A percentile compares a stretch with the other conserved stretches of the same genome.
These are phyloP conservation scores for Spodoptera picta DNA, from an alignment of 2,888 invertebrate species.

Conservation along the genomic window DNA sequence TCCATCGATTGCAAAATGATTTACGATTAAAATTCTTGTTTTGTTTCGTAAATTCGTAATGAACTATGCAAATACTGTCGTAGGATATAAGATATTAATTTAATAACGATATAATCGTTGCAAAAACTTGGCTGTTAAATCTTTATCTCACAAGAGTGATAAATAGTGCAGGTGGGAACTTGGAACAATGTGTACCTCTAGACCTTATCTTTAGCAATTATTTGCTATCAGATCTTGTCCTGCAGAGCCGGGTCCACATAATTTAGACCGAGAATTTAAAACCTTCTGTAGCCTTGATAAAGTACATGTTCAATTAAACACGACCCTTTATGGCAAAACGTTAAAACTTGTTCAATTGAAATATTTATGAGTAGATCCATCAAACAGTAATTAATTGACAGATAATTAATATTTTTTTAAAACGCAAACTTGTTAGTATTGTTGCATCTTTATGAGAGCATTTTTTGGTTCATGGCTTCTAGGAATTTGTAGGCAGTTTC, in stretches of 20 bases:
- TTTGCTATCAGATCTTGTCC: slow-evolving; percentile 38
- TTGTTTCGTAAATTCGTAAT: not conserved
- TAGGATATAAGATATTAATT: not conserved
- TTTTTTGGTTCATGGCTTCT: not conserved
- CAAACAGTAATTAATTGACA: slow-evolving; percentile 4
- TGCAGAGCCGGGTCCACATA: slow-evolving; percentile 21
- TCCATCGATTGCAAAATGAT: not conserved
- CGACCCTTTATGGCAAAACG: not conserved
- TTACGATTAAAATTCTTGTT: slow-evolving; percentile 3
- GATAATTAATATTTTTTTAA: slow-evolving; percentile 3
- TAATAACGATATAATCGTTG: slow-evolving; percentile 8
- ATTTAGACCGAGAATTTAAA: slow-evolving; percentile 24
- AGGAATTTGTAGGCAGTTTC: slow-evolving; percentile 1
- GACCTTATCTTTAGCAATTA: slow-evolving; percentile 40
- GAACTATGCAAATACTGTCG: not conserved
- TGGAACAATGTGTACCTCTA: slow-evolving; percentile 45
- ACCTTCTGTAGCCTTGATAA: slow-evolving; percentile 7
- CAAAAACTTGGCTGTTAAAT: slow-evolving; percentile 18
- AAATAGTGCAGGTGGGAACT: slow-evolving; percentile 37
- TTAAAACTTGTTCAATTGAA: slow-evolving; percentile 18
- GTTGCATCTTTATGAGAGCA: not conserved
- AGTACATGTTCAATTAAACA: slow-evolving; percentile 15
- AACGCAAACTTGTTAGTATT: not conserved
- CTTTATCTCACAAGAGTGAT: slow-evolving; percentile 25
- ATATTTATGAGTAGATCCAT: slow-evolving; percentile 3